A percentile compares a stretch with the other conserved stretches of the same genome.
Conservation (phyloP, 2,888 invertebrate species). For the Slavum lentiscoides region DNA sequence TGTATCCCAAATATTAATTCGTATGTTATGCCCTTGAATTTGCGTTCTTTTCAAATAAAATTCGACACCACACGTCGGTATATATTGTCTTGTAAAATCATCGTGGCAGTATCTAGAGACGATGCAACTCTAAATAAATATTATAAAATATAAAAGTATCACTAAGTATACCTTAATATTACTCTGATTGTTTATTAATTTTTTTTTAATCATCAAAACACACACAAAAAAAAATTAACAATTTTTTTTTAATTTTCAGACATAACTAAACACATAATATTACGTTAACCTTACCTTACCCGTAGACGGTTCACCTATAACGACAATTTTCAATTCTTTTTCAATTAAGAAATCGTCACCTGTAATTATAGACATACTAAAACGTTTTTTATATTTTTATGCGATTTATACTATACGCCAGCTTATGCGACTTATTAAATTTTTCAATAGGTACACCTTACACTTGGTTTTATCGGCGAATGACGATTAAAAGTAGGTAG, state of each 20-base stretch:
- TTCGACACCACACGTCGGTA: conserved; percentile 73
- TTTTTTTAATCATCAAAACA: no score
- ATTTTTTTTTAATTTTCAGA: neutral
- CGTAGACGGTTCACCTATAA: conserved; percentile 78
- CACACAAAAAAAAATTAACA: neutral
- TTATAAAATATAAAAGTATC: neutral
- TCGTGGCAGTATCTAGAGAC: conserved; percentile 70
- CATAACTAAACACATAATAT: no score
- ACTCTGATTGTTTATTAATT: no score
- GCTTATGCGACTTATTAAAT: neutral
- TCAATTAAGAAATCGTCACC: conserved; percentile 59
- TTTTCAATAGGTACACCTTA: neutral
- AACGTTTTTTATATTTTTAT: neutral
- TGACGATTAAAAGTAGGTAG: neutral
- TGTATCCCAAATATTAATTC: conserved; percentile 81
- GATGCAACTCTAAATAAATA: conserved; percentile 65
- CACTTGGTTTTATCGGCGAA: neutral
- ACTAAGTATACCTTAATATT: no score
- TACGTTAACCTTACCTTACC: conserved; percentile 72
- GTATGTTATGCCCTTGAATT: conserved; percentile 66
- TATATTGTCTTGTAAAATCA: conserved; percentile 67
- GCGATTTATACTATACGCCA: neutral
- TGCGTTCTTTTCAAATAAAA: conserved; percentile 71
- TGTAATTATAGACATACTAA: neutral
- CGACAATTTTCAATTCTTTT: conserved; percentile 74